Conservation (phyloP, 1,140 invertebrate genomes). For the Drosophila parabipectinata region DNA sequence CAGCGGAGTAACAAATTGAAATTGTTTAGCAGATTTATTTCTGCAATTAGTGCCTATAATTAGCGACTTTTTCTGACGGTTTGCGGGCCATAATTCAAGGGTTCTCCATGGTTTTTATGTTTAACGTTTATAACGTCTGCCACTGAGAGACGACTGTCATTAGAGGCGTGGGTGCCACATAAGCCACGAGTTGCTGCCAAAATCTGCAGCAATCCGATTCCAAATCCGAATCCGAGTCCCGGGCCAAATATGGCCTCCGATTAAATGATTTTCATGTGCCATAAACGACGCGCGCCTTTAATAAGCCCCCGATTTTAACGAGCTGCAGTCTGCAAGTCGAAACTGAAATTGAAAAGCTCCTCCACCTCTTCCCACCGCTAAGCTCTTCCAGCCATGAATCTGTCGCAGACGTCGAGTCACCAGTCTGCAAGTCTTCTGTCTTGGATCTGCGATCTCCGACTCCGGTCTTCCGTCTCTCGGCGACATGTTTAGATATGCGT, state of each 20-base stretch:
- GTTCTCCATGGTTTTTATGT: conserved; percentile 24
- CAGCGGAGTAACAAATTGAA: conserved; percentile 65
- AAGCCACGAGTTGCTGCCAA: conserved; percentile 14
- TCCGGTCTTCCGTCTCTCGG: conserved; percentile 7
- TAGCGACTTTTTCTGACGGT: conserved; percentile 51
- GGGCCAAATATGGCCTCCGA: conserved; percentile 75
- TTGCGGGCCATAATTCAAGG: conserved; percentile 66
- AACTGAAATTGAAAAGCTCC: conserved; percentile 58
- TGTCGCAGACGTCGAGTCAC: conserved; percentile 70
- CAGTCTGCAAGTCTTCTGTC: conserved; percentile 32
- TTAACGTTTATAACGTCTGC: conserved; percentile 15
- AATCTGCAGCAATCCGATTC: conserved; percentile 43
- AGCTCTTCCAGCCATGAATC: conserved; percentile 47
- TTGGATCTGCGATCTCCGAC: conserved; percentile 18
- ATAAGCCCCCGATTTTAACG: conserved; percentile 74
- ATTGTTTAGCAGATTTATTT: conserved; percentile 75
- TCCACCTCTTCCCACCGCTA: not conserved
- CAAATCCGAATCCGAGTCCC: conserved; percentile 1
- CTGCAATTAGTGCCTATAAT: conserved; percentile 69
- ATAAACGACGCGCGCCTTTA: conserved; percentile 80
- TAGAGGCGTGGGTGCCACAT: conserved; percentile 40
- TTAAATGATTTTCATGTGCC: conserved; percentile 81
- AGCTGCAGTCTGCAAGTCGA: conserved; percentile 55
- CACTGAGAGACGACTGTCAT: conserved; percentile 45
- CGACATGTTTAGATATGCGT: conserved; percentile 72